These are phyloP conservation scores for Vandiemenella viatica DNA, from an alignment of 2,888 invertebrate genomes.

Conservation along the genomic window DNA sequence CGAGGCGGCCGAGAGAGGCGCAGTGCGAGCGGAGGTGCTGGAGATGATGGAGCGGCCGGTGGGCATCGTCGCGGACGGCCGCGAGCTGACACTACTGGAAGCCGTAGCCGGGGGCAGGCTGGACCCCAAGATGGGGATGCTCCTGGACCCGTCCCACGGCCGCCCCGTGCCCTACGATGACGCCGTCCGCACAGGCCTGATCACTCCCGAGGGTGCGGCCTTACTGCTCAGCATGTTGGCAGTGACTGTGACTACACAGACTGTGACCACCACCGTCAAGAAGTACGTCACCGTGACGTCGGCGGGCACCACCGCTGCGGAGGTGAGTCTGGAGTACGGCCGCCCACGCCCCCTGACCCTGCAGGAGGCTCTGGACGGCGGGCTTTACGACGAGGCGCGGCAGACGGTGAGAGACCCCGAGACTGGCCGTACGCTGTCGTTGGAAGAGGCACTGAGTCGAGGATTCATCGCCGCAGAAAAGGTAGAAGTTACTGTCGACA, in stretches of 20 bases:
- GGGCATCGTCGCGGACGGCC: constrained; percentile 60
- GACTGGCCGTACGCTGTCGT: constrained; percentile 23
- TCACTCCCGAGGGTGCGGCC: constrained; percentile 77
- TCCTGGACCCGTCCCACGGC: constrained; percentile 57
- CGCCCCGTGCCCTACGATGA: constrained; percentile 65
- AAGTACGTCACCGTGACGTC: constrained; percentile 63
- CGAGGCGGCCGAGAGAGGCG: too few species aligned
- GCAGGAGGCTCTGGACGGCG: constrained; percentile 59
- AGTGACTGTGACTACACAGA: constrained; percentile 75
- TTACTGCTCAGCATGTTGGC: constrained; percentile 70
- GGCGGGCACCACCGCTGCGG: constrained; percentile 33
- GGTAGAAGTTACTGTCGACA: too few species aligned
- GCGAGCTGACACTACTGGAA: constrained; percentile 70
- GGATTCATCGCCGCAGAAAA: constrained; percentile 13
- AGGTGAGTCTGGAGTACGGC: constrained; percentile 28
- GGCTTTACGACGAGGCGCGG: constrained; percentile 62
- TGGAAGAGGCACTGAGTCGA: constrained; percentile 28
- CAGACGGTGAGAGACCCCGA: constrained; percentile 43
- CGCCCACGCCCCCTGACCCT: too few species aligned
- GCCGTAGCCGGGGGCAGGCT: constrained; percentile 74
- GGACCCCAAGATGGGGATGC: constrained; percentile 75
- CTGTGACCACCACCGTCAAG: constrained; percentile 71
- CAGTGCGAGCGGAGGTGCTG: constrained; percentile 67
- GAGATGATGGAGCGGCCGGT: constrained; percentile 73
- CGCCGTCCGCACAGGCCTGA: constrained; percentile 70